Conservation (phyloP, 2,888 invertebrate species). For the Cacoxenus indagator region DNA sequence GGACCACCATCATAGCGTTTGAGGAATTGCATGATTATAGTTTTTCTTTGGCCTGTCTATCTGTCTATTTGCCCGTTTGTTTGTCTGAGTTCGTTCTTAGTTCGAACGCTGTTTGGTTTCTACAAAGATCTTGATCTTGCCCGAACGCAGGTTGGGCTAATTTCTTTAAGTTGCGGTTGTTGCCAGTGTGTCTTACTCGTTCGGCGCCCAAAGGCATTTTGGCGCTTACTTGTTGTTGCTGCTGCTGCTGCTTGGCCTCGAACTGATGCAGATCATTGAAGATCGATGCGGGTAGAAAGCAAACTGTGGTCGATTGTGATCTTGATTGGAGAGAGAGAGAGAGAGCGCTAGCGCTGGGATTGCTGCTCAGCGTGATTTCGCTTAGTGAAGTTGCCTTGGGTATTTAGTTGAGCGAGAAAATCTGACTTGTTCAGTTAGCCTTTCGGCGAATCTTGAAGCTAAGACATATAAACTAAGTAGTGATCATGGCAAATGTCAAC, state of each 20-base stretch:
- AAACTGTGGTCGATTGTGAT: constrained; percentile 47
- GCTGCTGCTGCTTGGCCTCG: no score
- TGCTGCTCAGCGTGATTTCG: neutral
- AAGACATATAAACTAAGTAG: neutral
- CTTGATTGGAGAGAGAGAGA: constrained; percentile 46
- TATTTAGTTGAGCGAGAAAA: no score
- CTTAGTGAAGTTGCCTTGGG: neutral
- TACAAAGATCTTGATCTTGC: neutral
- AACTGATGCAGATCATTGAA: no score
- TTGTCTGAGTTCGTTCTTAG: neutral
- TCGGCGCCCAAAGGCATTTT: constrained; percentile 14
- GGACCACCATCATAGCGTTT: constrained; percentile 67
- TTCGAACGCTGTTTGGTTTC: neutral
- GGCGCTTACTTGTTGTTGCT: neutral
- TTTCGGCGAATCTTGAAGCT: neutral
- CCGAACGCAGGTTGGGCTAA: constrained; percentile 41
- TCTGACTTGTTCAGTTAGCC: neutral
- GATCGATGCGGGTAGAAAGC: neutral
- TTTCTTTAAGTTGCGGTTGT: constrained; percentile 40
- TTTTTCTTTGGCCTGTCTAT: constrained; percentile 38
- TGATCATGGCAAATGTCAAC: neutral
- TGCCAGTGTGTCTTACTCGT: constrained; percentile 10
- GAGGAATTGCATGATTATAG: constrained; percentile 69
- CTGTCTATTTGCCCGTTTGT: neutral
- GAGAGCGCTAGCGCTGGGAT: neutral